Percentiles rank a stretch among this genome's conserved stretches.
Conservation (phyloP, 2,113 vertebrate genomes). For the Pterocles gutturalis region DNA sequence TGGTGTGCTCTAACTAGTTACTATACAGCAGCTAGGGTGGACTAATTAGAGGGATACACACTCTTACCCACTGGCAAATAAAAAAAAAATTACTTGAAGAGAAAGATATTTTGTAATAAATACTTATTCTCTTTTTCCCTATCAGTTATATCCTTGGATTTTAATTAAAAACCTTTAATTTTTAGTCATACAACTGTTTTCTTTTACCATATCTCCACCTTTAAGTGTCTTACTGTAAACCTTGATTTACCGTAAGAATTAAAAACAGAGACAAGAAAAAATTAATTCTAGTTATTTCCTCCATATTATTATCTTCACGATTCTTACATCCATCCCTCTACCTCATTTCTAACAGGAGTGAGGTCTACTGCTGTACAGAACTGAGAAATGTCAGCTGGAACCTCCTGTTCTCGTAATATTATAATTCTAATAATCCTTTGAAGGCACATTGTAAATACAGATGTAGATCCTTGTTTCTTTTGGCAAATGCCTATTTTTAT, state of each 20-base stretch:
- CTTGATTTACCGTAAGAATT: neutral
- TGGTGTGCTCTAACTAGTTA: neutral
- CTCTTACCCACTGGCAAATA: neutral
- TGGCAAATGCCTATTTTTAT: neutral
- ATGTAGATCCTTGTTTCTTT: neutral
- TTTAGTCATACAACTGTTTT: neutral
- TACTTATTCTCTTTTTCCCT: rapidly evolving
- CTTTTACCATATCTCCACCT: neutral
- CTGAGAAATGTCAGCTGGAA: neutral
- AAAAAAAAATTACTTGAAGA: neutral
- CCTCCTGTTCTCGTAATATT: neutral
- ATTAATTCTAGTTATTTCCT: neutral
- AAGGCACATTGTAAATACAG: neutral
- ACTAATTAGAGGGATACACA: neutral
- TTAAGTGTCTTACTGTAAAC: neutral
- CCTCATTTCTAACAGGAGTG: neutral
- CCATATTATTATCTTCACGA: neutral
- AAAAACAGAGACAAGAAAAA: neutral
- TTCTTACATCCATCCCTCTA: neutral
- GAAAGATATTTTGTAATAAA: neutral
- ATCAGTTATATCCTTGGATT: neutral
- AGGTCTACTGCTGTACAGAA: neutral
- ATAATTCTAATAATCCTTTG: neutral
- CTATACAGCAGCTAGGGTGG: neutral
- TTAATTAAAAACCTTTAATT: neutral